A percentile compares a stretch with the other conserved stretches of the same genome.
Evolutionary conservation across 1,140 invertebrate species (phyloP).

Genomic region (Drosophila santomea): DNA sequence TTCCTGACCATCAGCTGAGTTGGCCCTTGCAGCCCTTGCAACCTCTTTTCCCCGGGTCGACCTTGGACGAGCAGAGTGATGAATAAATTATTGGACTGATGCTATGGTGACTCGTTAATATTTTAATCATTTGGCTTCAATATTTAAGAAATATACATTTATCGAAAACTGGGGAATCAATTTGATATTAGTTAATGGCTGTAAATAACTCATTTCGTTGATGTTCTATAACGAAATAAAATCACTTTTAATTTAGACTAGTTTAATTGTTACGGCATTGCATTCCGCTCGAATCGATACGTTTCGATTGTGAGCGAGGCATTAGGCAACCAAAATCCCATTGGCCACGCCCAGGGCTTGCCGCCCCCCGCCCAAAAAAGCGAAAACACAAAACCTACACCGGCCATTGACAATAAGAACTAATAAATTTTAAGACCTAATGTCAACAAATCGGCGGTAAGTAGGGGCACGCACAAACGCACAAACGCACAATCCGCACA

Average conservation of each 20-base stretch:
- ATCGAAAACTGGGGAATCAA: not conserved
- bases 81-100: conserved; percentile 19
- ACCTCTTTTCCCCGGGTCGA: not conserved
- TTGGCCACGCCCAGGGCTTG: conserved; percentile 44
- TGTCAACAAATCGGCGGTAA: conserved; percentile 67
- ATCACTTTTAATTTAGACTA: conserved; percentile 18
- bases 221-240: not conserved
- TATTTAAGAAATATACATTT: conserved; percentile 9
- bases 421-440: conserved; percentile 78
- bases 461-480: conserved; percentile 48
- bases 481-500: conserved; percentile 33
- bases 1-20: not conserved
- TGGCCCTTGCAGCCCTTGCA: not conserved
- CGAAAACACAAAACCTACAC: conserved; percentile 4
- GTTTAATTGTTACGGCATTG: conserved; percentile 34
- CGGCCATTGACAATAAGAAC: conserved; percentile 68
- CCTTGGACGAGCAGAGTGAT: conserved; percentile 36
- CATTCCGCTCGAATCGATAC: conserved; percentile 15
- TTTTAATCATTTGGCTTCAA: not conserved
- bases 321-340: conserved; percentile 42
- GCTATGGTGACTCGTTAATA: not conserved
- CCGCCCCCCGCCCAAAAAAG: not conserved
- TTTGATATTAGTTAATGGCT: not conserved
- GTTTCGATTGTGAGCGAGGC: not conserved
- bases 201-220: not conserved